Evolutionary conservation across 2,113 vertebrate genomes (phyloP), one percentile per base, ranked within the genome.

Genomic region (Lepisosteus osseus): DNA sequence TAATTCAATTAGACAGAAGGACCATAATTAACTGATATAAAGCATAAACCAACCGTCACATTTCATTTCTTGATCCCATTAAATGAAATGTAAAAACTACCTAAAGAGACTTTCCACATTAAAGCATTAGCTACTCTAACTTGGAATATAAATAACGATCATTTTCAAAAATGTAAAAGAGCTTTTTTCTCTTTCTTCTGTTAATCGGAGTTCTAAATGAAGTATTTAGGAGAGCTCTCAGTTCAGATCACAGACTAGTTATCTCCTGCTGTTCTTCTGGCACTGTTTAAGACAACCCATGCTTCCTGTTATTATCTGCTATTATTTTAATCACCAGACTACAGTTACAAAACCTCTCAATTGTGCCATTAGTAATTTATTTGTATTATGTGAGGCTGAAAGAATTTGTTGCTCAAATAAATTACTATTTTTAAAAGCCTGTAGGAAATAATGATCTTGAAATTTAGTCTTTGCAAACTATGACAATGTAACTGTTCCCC

Each of bases 311-410:
- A 67, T 69, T 66, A 61, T 57, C 15, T 54, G 42, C 6, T 72
- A 45, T 72, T 65, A 43, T 57, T 61, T 55, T 75, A 72, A 72
- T 51, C 55, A 75, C 67, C 51, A 54, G 44, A 65, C 54, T 43
- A 44, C 63, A 73, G 66, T 70, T 77, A 70, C 71, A 41, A 70
- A 65, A 69, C 13, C 43, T 42, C 57, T 73, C 67, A 54, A 15
- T 42, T 74, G 62, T 55, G 44, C 44, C 41, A 69, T 65, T 65
- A 29, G 66, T n/a, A 43, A 64, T 72, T 42, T 40, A 57, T 69
- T 76, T 54, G 17, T 67, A 65, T 73, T 56, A 69, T 54, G 67
- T 56, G 44, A 65, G n/a, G 42, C 66, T 54, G 14, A 68, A 65
- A 68, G 64, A 71, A 71, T 59, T 45, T 61, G 61, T 56, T 44